Base-by-base conservation (phyloP, 1,140 invertebrate genomes). In the Pararge aegeria region DNA sequence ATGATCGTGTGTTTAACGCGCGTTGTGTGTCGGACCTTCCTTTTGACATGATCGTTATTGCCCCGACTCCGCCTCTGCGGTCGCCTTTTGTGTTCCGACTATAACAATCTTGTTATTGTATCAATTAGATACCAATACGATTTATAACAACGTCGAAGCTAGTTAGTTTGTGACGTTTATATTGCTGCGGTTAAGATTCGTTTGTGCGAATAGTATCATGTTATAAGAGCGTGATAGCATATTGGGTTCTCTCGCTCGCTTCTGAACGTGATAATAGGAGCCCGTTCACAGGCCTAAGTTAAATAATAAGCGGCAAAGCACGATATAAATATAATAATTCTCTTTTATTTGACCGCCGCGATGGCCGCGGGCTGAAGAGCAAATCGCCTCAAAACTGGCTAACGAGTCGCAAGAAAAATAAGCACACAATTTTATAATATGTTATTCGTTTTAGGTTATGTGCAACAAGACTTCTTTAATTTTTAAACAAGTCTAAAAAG, bases 1-100 rank as follows among this genome's bases (percentile, higher is more conserved):
- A 89, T 87, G 84, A 85, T 85, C 79, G 86, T 89, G 78, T 89
- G 87, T 87, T 89, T 89, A 87, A 87, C 84, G 87, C 83, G 79
- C 83, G 79, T 83, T 86, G 71, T 83, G 80, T 82, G 86, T 87
- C 83, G 84, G 83, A 62, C 83, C 83, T 81, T 82, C 80, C 78
- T 87, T 87, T 87, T 87, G 87, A 89, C 87, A 85, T 80, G 84
- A 86, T 85, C 82, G 80, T 89, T 84, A 87, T 83, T 82, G 74
- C 78, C 38, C 80, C 72, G 67, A 70, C 78, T 70, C 80, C 80
- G 78, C 82, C 80, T 83, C 75, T 81, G 85, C 83, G 85, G 82
- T 83, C 73, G 72, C 68, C 85, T 80, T 83, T 86, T 83, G 82
- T 88, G 70, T 66, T 69, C 67, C 68, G 66, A 74, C 69, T 75